Evolutionary conservation across 2,888 invertebrate genomes (phyloP), one percentile per base, ranked within the genome.

Genomic region (Allacma fusca): DNA sequence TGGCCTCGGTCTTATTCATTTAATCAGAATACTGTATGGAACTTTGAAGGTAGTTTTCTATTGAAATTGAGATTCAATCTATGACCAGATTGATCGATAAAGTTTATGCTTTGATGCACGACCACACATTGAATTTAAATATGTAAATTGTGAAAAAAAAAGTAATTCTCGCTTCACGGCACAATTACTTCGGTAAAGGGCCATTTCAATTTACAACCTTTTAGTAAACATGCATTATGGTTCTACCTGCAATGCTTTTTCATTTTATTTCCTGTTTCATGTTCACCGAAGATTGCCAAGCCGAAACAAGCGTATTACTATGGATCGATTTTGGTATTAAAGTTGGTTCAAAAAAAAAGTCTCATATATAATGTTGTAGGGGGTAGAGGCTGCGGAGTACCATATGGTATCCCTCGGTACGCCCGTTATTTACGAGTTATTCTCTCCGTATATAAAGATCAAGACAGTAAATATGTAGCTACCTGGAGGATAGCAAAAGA

Each of bases 271-370:
- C 50, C 28, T 70, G 70, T 70, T 70, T 50, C 44, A 44, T 70
- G 44, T 23, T 21, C 50, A 5, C 24, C 19, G 19, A 24, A 50
- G 43, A 12, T 16, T 67, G 23, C 12, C 16, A n/a, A n/a, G 0
- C 19, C 2, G 0, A 34, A 34, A 19, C 19, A 1, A 21, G 67
- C 1, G 50, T 50, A 16, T 2, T 5, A 50, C 19, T n/a, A 16
- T 12, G 34, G 24, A 72, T 72, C 72, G 72, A 72, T 72, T 72
- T 72, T 72, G 7, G 28, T 50, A 72, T 72, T 72, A 72, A 72
- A 72, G 28, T 57, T 70, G 44, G 24, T 16, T 16, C 23, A 23
- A 69, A 43, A 44, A 67, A 34, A 34, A 34, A 23, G 28, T 26
- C 7, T 65, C 65, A 65, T 1, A 24, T 50, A 16, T 19, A 2